Base-by-base conservation (phyloP, 1,140 invertebrate genomes). In the Adoxophyes honmai region DNA sequence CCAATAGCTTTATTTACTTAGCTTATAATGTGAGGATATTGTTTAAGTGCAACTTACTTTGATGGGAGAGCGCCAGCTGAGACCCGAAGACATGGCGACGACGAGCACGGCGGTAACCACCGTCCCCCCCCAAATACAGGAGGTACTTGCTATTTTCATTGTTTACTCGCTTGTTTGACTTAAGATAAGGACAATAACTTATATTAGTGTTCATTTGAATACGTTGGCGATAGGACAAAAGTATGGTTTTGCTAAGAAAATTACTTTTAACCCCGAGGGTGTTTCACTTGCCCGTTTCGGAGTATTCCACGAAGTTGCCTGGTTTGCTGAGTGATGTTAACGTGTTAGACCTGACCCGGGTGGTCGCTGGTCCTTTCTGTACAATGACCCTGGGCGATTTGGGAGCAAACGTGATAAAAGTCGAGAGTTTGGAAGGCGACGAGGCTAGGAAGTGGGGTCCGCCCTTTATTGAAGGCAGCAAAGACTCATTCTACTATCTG, bases 331-430 rank as follows among this genome's bases (percentile, higher is more conserved):
- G 80, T 57, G 95, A 94, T 55, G 89, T 97, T 38, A 91, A 93
- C 68, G 91, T 98, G 11, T 78, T 98, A 59, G 97, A 98, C 89
- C 78, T 98, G 44, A 95, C 95, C 1, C 86, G 97, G 68, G 95
- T 99, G 34, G 91, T 93, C 70, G 95, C 91, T 11, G 96, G 96
- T 1, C 96, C 96, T 0, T 96, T 94, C 84, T 98, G 97, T 75
- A 96, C 97, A 0, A 98, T 98, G 97, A 92, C 98, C 14, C 87
- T 99, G 4, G 95, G 95, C 1, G 98, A 99, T 87, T 88, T 98
- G 34, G 98, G 98, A 4, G 98, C 98, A 1, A 97, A 98, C 80
- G 91, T 99, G 1, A 94, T 98, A 28, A 99, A 99, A 91, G 91
- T 97, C 33, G 96, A 98, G 73, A 92, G 92, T 68, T 92, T 91